These are phyloP conservation scores for Eulemur rufifrons DNA, from an alignment of 2,113 vertebrate species.

Conservation along the genomic window DNA sequence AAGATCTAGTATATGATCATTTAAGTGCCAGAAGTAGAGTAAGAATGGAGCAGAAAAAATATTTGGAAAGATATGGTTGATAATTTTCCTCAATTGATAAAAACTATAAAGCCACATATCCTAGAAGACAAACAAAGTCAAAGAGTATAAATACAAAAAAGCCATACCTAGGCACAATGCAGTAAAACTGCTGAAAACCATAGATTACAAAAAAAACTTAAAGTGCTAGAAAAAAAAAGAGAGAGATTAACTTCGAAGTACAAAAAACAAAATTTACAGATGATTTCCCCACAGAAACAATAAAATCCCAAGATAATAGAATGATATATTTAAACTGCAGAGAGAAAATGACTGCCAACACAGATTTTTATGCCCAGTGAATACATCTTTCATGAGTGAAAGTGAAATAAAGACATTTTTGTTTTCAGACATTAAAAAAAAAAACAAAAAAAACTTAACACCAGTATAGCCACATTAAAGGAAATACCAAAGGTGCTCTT, in stretches of 20 bases:
- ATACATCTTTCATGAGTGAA: not conserved
- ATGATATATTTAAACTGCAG: not conserved
- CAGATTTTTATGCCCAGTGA: not conserved
- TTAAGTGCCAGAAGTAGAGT: not conserved
- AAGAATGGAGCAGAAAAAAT: not conserved
- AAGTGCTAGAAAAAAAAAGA: not conserved
- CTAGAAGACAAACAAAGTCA: not conserved
- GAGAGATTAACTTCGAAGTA: not conserved
- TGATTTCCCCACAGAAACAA: not conserved
- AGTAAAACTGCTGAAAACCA: not conserved
- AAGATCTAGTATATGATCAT: not conserved
- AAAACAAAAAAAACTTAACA: not conserved
- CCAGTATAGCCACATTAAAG: not conserved
- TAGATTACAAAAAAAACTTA: not conserved
- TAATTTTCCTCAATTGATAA: not conserved
- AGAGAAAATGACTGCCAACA: not conserved
- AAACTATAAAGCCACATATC: not conserved
- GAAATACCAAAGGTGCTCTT: not conserved
- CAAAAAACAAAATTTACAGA: not conserved
- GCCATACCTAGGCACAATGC: not conserved
- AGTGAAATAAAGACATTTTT: not conserved
- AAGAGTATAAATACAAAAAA: not conserved
- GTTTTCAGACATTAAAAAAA: not conserved
- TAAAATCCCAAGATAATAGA: not conserved
- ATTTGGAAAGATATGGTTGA: not conserved